Base-by-base conservation (phyloP, 1,140 invertebrate genomes). In the Ceratitis capitata region DNA sequence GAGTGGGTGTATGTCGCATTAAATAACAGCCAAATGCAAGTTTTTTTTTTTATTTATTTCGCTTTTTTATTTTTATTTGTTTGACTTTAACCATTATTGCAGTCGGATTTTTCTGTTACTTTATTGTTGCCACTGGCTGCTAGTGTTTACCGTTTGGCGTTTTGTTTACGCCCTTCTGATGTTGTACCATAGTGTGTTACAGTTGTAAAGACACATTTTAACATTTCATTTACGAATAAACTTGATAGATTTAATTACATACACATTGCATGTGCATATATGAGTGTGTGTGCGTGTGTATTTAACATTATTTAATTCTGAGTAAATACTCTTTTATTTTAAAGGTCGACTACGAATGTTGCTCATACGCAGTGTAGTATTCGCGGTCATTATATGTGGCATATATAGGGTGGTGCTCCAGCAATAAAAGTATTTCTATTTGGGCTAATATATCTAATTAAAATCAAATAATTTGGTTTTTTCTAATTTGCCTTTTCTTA, bases 351-450 rank as follows among this genome's bases (percentile, higher is more conserved):
- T 14, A 16, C 7, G 9, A 78, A 78, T 47, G 69, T 78, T 78
- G 69, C 69, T 78, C 69, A 78, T 78, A 74, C 69, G 69, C 69
- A 16, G 39, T 74, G 69, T 42, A 2, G n/a, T n/a, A 39, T 39
- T 23, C 69, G 16, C 19, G 19, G 10, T 69, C 7, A 3, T 23
- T 19, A 35, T 39, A 14, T 56, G n/a, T 14, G 3, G 1, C 19
- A 19, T 58, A 29, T 12, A 23, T 12, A 56, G 51, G 51, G 51
- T 56, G 1, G 51, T 56, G 4, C n/a, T 7, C 4, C n/a, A n/a
- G n/a, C n/a, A n/a, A n/a, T n/a, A n/a, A n/a, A n/a, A n/a, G n/a
- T n/a, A n/a, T n/a, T n/a, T n/a, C n/a, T n/a, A n/a, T n/a, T n/a
- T n/a, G n/a, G n/a, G n/a, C n/a, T n/a, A n/a, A n/a, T n/a, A n/a